A percentile compares a stretch with the other conserved stretches of the same genome.
These are phyloP conservation scores for Mesaphorura yosii DNA, from an alignment of 1,140 invertebrate species.

Conservation along the genomic window DNA sequence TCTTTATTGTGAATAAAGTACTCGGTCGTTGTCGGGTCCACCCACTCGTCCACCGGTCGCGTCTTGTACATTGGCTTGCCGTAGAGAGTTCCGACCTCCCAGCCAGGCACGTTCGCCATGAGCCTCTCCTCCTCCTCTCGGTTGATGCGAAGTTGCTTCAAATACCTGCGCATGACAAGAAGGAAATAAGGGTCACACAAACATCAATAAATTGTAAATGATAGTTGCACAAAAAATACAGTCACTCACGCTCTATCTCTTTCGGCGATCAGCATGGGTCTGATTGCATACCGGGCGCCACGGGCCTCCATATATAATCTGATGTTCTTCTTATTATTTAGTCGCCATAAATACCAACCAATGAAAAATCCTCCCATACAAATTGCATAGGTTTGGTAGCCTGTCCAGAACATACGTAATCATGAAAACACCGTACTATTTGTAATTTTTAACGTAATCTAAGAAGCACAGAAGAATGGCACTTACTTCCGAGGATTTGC, in stretches of 20 bases:
- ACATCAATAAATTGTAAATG: conserved; percentile 1
- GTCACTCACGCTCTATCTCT: conserved; percentile 55
- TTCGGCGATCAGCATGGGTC: conserved; percentile 65
- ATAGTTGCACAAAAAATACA: background rate
- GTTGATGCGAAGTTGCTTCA: conserved; percentile 67
- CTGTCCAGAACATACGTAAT: no score
- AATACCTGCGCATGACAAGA: conserved; percentile 37
- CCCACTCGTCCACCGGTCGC: conserved; percentile 41
- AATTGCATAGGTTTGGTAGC: no score
- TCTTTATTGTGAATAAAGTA: conserved; percentile 54
- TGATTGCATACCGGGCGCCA: conserved; percentile 57
- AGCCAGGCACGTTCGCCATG: conserved; percentile 77
- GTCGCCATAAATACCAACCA: conserved; percentile 46
- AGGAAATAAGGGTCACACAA: background rate
- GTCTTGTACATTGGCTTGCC: conserved; percentile 66
- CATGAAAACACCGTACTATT: no score
- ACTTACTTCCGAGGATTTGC: conserved; percentile 50
- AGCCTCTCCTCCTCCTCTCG: conserved; percentile 70
- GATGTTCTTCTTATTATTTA: conserved; percentile 42
- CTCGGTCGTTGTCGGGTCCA: conserved; percentile 51
- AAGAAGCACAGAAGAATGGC: background rate
- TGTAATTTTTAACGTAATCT: no score
- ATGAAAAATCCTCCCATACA: background rate
- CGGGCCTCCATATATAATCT: conserved; percentile 56
- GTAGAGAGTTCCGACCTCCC: conserved; percentile 76